These are phyloP conservation scores for Chrysochloris asiatica DNA, from an alignment of 2,113 vertebrate genomes.

Conservation along the genomic window DNA sequence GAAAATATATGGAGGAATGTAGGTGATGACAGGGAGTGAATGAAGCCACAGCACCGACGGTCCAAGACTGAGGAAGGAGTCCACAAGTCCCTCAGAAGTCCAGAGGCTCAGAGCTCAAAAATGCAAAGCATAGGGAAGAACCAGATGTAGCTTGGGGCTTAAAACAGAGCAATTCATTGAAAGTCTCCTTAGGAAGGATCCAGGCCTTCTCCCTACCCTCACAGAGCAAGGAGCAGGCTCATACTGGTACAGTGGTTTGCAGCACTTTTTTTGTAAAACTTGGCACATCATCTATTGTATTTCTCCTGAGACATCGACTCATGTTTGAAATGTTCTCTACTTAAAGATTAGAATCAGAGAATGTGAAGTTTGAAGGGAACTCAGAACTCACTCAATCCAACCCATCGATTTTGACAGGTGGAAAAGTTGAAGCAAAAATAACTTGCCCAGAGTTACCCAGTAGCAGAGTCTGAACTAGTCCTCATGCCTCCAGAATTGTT, in stretches of 20 bases:
- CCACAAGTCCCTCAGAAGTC: not conserved
- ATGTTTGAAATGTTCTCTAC: constrained; percentile 28
- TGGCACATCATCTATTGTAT: constrained; percentile 48
- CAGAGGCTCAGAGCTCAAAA: not conserved
- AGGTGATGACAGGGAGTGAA: not conserved
- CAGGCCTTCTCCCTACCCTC: not conserved
- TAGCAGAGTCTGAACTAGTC: not conserved
- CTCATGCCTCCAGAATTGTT: not conserved
- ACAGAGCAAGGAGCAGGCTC: constrained; percentile 17
- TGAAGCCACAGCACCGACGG: not conserved
- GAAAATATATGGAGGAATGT: not conserved
- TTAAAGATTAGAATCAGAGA: constrained; percentile 59
- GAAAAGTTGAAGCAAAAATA: not conserved
- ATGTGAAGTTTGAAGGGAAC: constrained; percentile 2
- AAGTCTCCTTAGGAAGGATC: not conserved
- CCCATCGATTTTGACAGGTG: not conserved
- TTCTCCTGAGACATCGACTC: constrained; percentile 50
- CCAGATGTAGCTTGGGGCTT: not conserved
- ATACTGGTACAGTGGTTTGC: constrained; percentile 38
- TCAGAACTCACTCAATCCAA: not conserved
- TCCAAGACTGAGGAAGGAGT: not conserved
- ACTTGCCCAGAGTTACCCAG: not conserved
- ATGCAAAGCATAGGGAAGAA: not conserved
- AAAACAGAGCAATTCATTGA: not conserved
- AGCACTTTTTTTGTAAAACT: constrained; percentile 48